Base-by-base conservation (phyloP, 2,797 vertebrate genomes). In the Oophaga sylvatica region DNA sequence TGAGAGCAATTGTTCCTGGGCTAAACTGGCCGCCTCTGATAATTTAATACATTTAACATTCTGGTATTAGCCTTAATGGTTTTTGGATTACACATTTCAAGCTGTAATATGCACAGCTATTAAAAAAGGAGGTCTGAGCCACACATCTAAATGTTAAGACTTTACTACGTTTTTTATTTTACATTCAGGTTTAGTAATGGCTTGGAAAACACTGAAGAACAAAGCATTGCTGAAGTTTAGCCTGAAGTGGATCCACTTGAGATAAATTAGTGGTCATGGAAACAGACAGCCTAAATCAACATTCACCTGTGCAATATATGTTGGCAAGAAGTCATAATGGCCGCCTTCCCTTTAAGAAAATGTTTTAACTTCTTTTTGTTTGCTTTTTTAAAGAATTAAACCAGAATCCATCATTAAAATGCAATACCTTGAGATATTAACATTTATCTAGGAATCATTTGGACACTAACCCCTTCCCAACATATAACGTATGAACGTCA, bases 21-120 rank as follows among this genome's bases (percentile, higher is more conserved):
- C 7, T 22, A 73, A 45, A 45, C 17, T 12, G 41, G 71, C 19
- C 41, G 20, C 71, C 41, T 45, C 41, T 45, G 71, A 48, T 75
- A 75, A 75, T 75, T 75, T 75, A 45, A 48, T 76, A 76, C 45
- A 48, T n/a, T 45, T 73, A 73, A 73, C 45, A 76, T 76, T 53
- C 41, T 81, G 20, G 59, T 65, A 81, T 65, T 81, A 45, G 56
- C 31, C 22, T 81, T 63, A 63, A 63, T 81, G 79, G 60, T 45
- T 81, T 81, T 81, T 63, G 60, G 79, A 81, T 81, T 60, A 81
- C 31, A 81, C 79, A 16, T 65, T 81, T 41, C 60, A 81, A 22
- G 31, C 17, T 59, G 35, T 62, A 81, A 81, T 81, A 76, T 76
- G 13, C 83, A 84, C 20, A 84, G 73, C 29, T 31, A 84, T 77